Base-by-base conservation (phyloP, 2,113 vertebrate species). In the Syrmaticus mikado region DNA sequence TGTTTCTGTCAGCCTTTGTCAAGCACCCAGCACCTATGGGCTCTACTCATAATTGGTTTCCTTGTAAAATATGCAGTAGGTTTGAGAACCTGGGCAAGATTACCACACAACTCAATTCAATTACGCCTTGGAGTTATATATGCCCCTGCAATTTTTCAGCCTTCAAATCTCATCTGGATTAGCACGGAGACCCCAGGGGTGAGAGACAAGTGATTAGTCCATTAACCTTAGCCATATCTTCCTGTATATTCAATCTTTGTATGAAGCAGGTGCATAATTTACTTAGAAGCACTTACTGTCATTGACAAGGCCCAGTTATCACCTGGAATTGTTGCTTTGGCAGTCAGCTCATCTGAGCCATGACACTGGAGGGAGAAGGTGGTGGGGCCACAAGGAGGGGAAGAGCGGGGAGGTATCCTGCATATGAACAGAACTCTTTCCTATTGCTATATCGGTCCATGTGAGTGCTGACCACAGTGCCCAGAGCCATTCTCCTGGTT, bases 201-300 rank as follows among this genome's bases (percentile, higher is more conserved):
- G 96, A 97, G 66, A 95, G 93, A 94, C 70, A 87, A 89, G 94
- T 96, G 91, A 97, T 81, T 93, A 93, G 88, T 90, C 93, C 94
- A 92, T 94, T 94, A 95, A 95, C 94, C 95, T 93, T 91, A 96
- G 88, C 75, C 87, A 82, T 77, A 81, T 77, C 85, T 89, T 81
- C 83, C 91, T 72, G 65, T 64, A 38, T 46, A 60, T 89, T 97
- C 87, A 95, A 77, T 84, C 85, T 83, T 86, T 82, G 67, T 41
- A 53, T 77, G 76, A 89, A 94, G 92, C 79, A 93, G 92, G 89
- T 85, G 67, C 79, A 85, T 96, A 86, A 90, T 93, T 96, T 96
- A 94, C 82, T 93, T 80, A 83, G 93, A 75, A 81, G 90, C 91
- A 93, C 96, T 95, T 88, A 91, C 83, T 92, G 94, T 88, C 93